Percentiles rank a stretch among this genome's conserved stretches.
Evolutionary conservation across 2,113 vertebrate species (phyloP).

Genomic region (Actinemys pallida): DNA sequence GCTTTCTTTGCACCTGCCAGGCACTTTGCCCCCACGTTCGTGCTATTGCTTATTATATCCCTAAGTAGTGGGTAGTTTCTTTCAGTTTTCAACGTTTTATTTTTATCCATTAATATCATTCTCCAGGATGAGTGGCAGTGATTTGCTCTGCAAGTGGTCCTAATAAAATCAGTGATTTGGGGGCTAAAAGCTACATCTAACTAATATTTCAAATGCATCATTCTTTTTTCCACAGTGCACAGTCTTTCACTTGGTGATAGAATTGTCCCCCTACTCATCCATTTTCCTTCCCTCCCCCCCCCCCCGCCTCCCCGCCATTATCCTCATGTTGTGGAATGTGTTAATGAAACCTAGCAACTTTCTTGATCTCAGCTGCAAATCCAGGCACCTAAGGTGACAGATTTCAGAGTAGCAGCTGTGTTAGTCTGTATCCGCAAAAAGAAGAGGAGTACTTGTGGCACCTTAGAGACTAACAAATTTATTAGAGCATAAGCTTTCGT

Average conservation of each 20-base stretch:
- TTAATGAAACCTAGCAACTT: accelerated
- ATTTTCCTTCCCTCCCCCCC: background rate
- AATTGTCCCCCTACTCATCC: background rate
- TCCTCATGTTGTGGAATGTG: background rate
- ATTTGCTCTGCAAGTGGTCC: background rate
- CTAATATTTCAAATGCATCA: background rate
- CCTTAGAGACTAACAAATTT: too few species aligned
- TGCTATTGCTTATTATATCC: background rate
- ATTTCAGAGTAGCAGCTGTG: too few species aligned
- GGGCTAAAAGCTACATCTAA: background rate
- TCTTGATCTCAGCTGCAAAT: background rate
- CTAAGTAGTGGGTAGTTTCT: background rate
- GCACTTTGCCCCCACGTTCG: background rate
- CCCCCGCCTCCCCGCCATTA: background rate
- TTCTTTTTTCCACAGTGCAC: background rate
- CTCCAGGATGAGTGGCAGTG: background rate
- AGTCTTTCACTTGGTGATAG: background rate
- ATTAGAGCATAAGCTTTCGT: too few species aligned
- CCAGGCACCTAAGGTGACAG: accelerated
- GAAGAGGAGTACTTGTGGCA: too few species aligned
- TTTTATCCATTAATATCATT: background rate
- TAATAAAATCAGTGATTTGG: background rate
- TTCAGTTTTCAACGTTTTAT: background rate
- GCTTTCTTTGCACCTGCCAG: background rate
- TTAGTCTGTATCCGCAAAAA: too few species aligned